phyloP scores from a whole-genome alignment of 2,797 vertebrate genomes.

The Clamator glandarius region DNA sequence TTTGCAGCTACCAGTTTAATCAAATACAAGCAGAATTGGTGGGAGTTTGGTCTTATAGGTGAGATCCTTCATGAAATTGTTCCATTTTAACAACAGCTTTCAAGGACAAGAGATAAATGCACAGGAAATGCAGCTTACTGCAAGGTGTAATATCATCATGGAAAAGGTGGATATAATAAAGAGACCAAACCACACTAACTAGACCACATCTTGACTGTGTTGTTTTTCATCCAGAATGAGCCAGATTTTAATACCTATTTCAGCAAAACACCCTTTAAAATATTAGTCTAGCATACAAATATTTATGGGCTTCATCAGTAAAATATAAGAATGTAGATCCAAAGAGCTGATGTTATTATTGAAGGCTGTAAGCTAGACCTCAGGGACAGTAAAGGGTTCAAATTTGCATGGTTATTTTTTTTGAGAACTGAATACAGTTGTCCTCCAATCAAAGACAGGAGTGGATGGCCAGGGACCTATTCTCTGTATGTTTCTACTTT shows the following conservation, averaged over 20 bases:
- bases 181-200: neutral
- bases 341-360: neutral
- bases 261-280: neutral
- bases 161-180: neutral
- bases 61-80: neutral
- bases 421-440: neutral
- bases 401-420: neutral
- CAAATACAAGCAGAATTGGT: neutral
- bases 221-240: neutral
- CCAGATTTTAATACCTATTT: neutral
- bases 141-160: neutral
- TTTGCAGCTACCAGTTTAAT: neutral
- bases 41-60: neutral
- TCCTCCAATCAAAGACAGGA: neutral
- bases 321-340: neutral
- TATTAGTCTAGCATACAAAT: neutral
- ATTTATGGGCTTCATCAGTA: neutral
- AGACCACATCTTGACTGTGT: neutral
- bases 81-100: neutral
- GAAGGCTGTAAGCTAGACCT: neutral
- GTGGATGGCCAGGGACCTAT: neutral
- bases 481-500: neutral
- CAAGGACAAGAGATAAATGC: neutral
- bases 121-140: neutral
- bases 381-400: neutral